These are phyloP conservation scores for Hirudo medicinalis DNA, from an alignment of 1,140 invertebrate genomes.

Conservation along the genomic window DNA sequence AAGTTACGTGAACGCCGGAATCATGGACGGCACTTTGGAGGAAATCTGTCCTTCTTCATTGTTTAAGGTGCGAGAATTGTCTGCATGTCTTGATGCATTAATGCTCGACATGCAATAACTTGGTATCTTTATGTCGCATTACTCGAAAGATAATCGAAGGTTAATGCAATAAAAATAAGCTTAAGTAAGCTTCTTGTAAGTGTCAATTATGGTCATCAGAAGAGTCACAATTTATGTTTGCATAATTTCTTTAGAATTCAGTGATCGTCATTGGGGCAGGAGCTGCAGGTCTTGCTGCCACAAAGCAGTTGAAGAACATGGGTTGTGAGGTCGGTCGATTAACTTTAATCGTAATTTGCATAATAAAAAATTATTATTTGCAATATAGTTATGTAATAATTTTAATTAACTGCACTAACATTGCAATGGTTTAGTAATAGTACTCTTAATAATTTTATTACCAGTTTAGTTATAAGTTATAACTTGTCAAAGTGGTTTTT, in stretches of 20 bases:
- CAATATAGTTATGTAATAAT: neutral
- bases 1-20: conserved; percentile 42
- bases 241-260: conserved; percentile 18
- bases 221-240: conserved; percentile 13
- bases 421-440: neutral
- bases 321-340: conserved; percentile 37
- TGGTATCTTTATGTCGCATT: neutral
- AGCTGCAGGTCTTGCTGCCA: conserved; percentile 41
- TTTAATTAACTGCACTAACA: no score
- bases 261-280: conserved; percentile 45
- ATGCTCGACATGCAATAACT: no score
- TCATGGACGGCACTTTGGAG: conserved; percentile 32
- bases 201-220: neutral
- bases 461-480: no score
- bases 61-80: conserved; percentile 6
- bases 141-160: neutral
- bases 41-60: conserved; percentile 13
- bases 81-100: neutral
- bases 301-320: conserved; percentile 38
- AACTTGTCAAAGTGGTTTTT: neutral
- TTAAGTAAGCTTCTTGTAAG: neutral
- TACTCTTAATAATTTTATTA: no score
- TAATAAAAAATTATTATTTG: neutral
- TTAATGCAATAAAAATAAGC: neutral
- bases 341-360: neutral